Evolutionary conservation across 2,113 vertebrate species (phyloP), one percentile per base, ranked within the genome.

Genomic region (Sapayoa aenigma): DNA sequence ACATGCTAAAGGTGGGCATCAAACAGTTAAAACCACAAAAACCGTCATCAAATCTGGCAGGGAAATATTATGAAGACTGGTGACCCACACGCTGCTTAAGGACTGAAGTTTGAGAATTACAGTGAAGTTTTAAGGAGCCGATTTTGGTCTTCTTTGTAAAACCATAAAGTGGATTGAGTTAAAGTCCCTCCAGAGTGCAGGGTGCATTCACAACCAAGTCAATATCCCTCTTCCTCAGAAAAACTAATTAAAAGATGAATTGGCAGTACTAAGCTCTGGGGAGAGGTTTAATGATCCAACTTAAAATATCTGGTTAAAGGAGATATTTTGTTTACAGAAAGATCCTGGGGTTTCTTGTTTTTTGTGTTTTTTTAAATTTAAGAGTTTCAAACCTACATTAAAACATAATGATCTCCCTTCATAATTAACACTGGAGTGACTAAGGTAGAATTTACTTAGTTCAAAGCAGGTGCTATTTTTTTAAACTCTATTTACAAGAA

Each of bases 231-330:
- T 37, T 95, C 69, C 66, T 82, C 74, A 33, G 58, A 58, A 93
- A 94, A 94, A 89, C 78, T 85, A 89, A 93, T 91, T 83, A 89
- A 52, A 73, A 91, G 59, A 60, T 3, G 2, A 91, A 93, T 5
- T 73, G 55, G 55, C 85, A 76, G 27, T 63, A 28, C 33, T 44
- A 42, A 93, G 55, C 80, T 93, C 82, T 69, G 18, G 67, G 53
- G 44, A 89, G 12, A 95, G n/a, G 44, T 83, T 79, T 93, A 93
- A 88, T 20, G 33, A 95, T 67, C 25, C 65, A 69, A 37, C 78
- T 85, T 85, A 50, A 93, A 76, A 44, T 50, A 83, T 4, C 55
- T 67, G 72, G 30, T 73, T 69, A 90, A 80, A 95, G 42, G 42
- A 90, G 42, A 14, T 28, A 50, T 4, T 93, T 66, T 77, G 67